These are phyloP conservation scores for Terebella lapidaria DNA, from an alignment of 2,888 invertebrate species.

Conservation along the genomic window DNA sequence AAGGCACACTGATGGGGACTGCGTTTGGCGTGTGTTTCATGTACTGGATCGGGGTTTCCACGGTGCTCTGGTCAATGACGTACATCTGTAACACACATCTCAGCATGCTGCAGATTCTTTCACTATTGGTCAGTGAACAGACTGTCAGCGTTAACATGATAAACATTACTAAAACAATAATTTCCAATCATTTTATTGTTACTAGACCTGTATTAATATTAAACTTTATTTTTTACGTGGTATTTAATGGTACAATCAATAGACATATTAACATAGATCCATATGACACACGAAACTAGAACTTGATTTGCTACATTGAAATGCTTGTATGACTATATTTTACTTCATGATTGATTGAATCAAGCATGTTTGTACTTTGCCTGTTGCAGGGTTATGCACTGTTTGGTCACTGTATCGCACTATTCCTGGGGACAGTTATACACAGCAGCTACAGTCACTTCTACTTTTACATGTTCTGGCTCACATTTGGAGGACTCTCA, in stretches of 20 bases:
- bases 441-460: slow-evolving; percentile 55
- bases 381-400: slow-evolving; percentile 54
- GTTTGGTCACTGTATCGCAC: slow-evolving; percentile 54
- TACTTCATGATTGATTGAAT: too few relatives aligned
- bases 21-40: slow-evolving; percentile 56
- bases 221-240: too few relatives aligned
- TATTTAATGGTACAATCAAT: too few relatives aligned
- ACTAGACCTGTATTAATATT: too few relatives aligned
- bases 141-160: too few relatives aligned
- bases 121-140: slow-evolving; percentile 52
- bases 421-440: slow-evolving; percentile 53
- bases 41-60: slow-evolving; percentile 55
- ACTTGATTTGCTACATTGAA: too few relatives aligned
- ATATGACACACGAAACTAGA: too few relatives aligned
- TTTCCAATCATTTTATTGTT: not conserved
- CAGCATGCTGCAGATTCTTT: slow-evolving; percentile 51
- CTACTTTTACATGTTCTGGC: slow-evolving; percentile 54
- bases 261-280: too few relatives aligned
- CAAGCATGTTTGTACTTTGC: not conserved
- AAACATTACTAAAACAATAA: not conserved
- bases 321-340: too few relatives aligned
- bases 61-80: slow-evolving; percentile 49
- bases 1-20: slow-evolving; percentile 57
- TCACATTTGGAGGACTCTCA: slow-evolving; percentile 52
- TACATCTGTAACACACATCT: slow-evolving; percentile 53